phyloP scores from a whole-genome alignment of 37 sponge, comb jelly and placozoan species.

The Diacarnus erythraeanus region DNA sequence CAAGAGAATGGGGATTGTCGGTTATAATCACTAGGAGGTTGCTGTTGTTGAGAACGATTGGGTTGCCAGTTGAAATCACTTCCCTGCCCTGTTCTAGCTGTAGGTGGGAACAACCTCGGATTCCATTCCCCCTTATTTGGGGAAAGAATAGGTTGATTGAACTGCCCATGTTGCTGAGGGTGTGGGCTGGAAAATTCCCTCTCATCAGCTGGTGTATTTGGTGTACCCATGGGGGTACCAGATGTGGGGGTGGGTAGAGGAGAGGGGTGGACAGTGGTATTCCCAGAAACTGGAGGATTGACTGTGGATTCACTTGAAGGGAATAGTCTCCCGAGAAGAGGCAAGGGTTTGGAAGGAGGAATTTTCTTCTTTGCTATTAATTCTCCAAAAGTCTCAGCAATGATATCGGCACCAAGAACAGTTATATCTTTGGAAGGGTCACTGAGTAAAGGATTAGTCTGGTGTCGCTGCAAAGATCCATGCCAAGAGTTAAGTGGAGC shows the following conservation, averaged over 20 bases:
- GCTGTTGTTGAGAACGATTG: background rate
- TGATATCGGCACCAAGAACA: constrained; percentile 67
- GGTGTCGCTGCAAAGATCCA: background rate
- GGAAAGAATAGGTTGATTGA: background rate
- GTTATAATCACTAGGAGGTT: constrained; percentile 1
- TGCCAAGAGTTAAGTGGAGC: background rate
- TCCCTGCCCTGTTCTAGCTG: background rate
- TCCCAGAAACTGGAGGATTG: background rate
- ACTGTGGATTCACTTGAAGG: background rate
- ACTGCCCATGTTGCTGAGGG: background rate
- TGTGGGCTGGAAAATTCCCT: background rate
- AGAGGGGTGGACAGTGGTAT: background rate
- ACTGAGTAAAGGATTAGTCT: too few relatives aligned
- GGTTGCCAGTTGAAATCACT: background rate
- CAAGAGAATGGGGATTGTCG: constrained; percentile 28
- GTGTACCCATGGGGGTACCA: background rate
- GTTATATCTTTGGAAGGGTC: constrained; percentile 1
- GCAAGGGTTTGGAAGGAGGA: background rate
- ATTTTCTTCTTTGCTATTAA: background rate
- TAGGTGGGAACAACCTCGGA: background rate
- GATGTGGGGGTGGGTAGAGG: background rate
- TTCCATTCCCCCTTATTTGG: background rate
- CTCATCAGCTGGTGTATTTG: background rate
- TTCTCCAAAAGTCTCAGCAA: constrained; percentile 42
- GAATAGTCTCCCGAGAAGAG: background rate